A percentile compares a stretch with the other conserved stretches of the same genome.
Evolutionary conservation across 2,113 vertebrate species (phyloP).

Genomic region (Rhinogobius similis): DNA sequence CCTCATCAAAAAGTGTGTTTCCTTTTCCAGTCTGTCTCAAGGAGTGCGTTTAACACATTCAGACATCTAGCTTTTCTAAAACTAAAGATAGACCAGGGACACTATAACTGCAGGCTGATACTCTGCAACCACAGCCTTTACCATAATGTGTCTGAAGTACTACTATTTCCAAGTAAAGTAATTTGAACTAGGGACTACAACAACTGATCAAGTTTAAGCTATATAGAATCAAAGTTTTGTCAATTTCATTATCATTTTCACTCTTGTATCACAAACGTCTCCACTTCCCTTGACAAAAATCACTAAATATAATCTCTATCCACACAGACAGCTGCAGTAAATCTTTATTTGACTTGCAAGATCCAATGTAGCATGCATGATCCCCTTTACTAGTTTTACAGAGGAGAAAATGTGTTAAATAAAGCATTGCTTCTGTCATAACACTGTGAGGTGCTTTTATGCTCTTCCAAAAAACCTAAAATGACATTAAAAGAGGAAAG

Average conservation of each 20-base stretch:
- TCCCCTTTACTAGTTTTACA: conserved; percentile 60
- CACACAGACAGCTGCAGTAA: conserved; percentile 69
- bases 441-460: conserved; percentile 52
- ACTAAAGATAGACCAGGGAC: conserved; percentile 42
- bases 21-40: conserved; percentile 14
- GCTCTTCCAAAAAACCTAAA: conserved; percentile 70
- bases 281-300: conserved; percentile 50
- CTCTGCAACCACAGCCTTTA: conserved; percentile 20
- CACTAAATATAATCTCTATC: conserved; percentile 72
- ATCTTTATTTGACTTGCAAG: conserved; percentile 72
- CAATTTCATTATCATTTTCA: too few species aligned
- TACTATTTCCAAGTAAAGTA: not conserved
- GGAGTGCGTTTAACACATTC: not conserved
- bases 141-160: not conserved
- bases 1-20: conserved; percentile 5
- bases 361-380: conserved; percentile 67
- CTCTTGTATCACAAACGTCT: conserved; percentile 30
- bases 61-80: not conserved
- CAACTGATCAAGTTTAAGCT: not conserved
- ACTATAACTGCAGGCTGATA: conserved; percentile 77
- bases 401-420: conserved; percentile 51
- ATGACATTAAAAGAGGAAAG: conserved; percentile 69
- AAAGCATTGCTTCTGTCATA: conserved; percentile 58
- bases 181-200: not conserved
- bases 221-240: too few species aligned